Evolutionary conservation across 2,888 invertebrate species (phyloP), one percentile per base, ranked within the genome.

Genomic region (Melanostoma scalare): DNA sequence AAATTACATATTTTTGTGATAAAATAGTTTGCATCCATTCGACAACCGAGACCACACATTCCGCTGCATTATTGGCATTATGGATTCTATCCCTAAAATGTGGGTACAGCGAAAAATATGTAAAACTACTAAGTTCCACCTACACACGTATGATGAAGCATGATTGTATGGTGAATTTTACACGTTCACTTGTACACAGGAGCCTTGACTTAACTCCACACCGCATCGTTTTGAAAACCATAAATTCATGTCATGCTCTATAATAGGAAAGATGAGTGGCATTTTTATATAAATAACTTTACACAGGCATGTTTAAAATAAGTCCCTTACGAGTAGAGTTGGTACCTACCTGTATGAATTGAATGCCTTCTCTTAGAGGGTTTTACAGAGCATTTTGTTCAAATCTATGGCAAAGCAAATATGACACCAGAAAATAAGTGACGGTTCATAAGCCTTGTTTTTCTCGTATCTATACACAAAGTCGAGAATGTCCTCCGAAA

Each of bases 181-280:
- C 50, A 63, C 63, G 50, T 8, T 61, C 20, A 9, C 6, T 33
- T 35, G 44, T 44, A 46, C 35, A 60, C 20, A 46, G 46, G 9
- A 46, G 50, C 80, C 71, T 80, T 75, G 71, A 75, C 69, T 75
- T 46, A 56, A 50, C 56, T 65, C 30, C 46, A 53, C 63, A 63
- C 56, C 48, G 31, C 55, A 20, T 58, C 42, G 20, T 20, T 20
- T 20, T 20, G 20, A 20, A 20, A 40, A 46, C 52, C 68, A 65
- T 69, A 80, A 63, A 80, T 65, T 46, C 75, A 75, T 75, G 75
- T 69, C 80, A 69, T 76, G 48, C 20, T 60, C 42, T 6, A 58
- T 53, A 71, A 75, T 65, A 65, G 65, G 67, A 75, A 48, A 48
- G 55, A 71, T 20, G 20, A 20, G 20, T 20, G 20, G 20, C 20